Evolutionary conservation across 2,888 invertebrate genomes (phyloP).

Genomic region (Physocephala rufipes): DNA sequence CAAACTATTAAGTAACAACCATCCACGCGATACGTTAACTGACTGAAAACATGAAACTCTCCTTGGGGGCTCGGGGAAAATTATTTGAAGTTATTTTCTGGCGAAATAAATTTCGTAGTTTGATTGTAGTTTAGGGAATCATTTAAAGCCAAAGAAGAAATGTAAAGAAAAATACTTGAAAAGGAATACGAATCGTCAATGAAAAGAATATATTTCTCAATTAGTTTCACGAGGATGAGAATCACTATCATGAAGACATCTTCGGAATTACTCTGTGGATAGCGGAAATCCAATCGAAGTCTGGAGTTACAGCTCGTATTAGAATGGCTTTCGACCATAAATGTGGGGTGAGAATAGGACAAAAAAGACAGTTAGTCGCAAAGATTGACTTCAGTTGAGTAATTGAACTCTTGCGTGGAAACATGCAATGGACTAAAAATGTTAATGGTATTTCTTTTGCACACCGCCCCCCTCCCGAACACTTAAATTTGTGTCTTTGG

Average conservation of each 20-base stretch:
- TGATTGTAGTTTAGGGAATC: no score
- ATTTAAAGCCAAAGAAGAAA: no score
- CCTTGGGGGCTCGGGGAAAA: no score
- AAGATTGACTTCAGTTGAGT: no score
- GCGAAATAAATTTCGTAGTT: no score
- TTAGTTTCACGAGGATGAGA: slow-evolving; percentile 77
- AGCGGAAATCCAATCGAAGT: slow-evolving; percentile 87
- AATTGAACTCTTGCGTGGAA: neutral
- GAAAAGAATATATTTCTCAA: neutral
- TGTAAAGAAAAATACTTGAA: slow-evolving; percentile 21
- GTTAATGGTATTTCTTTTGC: neutral
- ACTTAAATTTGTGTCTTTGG: no score
- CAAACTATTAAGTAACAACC: neutral
- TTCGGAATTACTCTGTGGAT: slow-evolving; percentile 93
- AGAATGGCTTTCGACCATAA: slow-evolving; percentile 76
- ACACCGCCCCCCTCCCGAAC: slow-evolving; percentile 5
- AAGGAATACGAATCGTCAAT: neutral
- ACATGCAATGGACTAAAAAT: neutral
- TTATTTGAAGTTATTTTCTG: no score
- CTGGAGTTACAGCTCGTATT: slow-evolving; percentile 84
- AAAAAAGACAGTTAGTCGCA: neutral
- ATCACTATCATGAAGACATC: slow-evolving; percentile 95
- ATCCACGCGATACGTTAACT: no score
- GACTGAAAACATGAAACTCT: no score
- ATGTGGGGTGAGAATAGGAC: neutral